A percentile compares a stretch with the other conserved stretches of the same genome.
These are phyloP conservation scores for Agonopterix heracliana DNA, from an alignment of 2,888 invertebrate genomes.

Conservation along the genomic window DNA sequence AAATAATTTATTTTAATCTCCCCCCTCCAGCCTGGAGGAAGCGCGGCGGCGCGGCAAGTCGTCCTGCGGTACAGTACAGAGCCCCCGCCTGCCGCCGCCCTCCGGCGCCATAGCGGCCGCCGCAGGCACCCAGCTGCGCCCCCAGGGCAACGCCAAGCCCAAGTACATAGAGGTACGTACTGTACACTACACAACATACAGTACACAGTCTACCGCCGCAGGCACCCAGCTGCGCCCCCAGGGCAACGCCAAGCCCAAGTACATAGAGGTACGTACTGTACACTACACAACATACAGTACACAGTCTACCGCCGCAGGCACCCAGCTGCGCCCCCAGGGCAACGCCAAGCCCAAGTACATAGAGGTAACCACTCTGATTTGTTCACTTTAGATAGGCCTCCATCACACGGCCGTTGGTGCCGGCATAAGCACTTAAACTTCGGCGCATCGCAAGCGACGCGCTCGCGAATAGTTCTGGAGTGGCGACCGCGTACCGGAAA, in stretches of 20 bases:
- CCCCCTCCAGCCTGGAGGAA: conserved; percentile 51
- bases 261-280: conserved; percentile 80
- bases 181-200: not conserved
- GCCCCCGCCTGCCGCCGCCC: conserved; percentile 13
- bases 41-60: conserved; percentile 51
- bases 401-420: too few relatives aligned
- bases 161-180: conserved; percentile 83
- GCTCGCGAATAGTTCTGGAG: too few relatives aligned
- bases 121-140: conserved; percentile 50
- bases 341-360: conserved; percentile 82
- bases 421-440: too few relatives aligned
- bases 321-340: conserved; percentile 57
- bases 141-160: conserved; percentile 71
- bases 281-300: conserved; percentile 1
- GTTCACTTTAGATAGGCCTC: too few relatives aligned
- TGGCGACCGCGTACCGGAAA: too few relatives aligned
- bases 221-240: conserved; percentile 57
- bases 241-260: conserved; percentile 78
- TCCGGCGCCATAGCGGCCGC: conserved; percentile 38
- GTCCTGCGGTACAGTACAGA: conserved; percentile 16
- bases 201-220: conserved; percentile 29
- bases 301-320: conserved; percentile 31
- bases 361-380: too few relatives aligned
- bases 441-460: too few relatives aligned
- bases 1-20: too few relatives aligned